A percentile compares a stretch with the other conserved stretches of the same genome.
Evolutionary conservation across 2,797 vertebrate species (phyloP).

Genomic region (Anomalospiza imberbis): DNA sequence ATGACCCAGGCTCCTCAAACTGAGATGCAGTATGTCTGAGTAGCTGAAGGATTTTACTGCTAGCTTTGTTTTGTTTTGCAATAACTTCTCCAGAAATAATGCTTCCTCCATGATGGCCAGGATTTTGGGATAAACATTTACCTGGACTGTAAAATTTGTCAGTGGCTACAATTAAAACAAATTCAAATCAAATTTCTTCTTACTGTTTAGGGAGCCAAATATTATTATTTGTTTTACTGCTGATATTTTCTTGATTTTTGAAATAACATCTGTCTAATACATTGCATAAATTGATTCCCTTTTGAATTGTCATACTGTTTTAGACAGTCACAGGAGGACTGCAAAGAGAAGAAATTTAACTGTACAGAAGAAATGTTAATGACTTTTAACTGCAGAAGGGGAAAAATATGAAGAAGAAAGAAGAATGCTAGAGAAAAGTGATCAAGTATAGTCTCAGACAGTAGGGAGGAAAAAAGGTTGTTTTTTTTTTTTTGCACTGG

Average conservation of each 20-base stretch:
- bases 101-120: background rate
- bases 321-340: background rate
- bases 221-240: background rate
- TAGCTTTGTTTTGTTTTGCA: background rate
- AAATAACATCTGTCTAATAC: background rate
- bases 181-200: background rate
- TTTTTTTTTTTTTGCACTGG: fast-evolving
- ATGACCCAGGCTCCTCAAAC: background rate
- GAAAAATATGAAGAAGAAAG: background rate
- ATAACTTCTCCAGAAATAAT: background rate
- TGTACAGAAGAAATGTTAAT: background rate
- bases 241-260: background rate
- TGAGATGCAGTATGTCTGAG: background rate
- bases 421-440: background rate
- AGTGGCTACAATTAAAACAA: background rate
- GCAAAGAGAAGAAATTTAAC: background rate
- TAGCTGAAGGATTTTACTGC: background rate
- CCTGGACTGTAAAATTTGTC: background rate
- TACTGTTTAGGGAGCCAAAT: background rate
- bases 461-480: fast-evolving
- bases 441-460: background rate
- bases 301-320: background rate
- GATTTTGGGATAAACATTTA: background rate
- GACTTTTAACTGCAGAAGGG: background rate
- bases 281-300: background rate